Evolutionary conservation across 2,113 vertebrate species (phyloP).

Genomic region (Platichthys flesus): DNA sequence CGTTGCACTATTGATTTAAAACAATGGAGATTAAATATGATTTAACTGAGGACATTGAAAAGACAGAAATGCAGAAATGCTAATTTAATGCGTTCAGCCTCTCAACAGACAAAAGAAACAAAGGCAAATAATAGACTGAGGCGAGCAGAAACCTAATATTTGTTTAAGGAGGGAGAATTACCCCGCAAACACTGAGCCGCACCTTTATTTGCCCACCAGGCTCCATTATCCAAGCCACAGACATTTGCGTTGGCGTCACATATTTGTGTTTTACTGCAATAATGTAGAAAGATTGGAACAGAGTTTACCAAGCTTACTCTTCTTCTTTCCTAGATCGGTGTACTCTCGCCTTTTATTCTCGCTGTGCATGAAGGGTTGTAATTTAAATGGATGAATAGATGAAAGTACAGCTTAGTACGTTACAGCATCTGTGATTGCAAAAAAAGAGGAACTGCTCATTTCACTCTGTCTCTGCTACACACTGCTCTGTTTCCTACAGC

Average conservation of each 20-base stretch:
- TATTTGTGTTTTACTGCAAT: slow-evolving; percentile 23
- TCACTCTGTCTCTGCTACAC: slow-evolving; percentile 60
- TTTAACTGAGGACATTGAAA: neutral
- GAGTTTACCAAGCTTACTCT: slow-evolving; percentile 14
- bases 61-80: slow-evolving; percentile 14
- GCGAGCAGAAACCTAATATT: slow-evolving; percentile 68
- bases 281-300: slow-evolving; percentile 1
- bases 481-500: slow-evolving; percentile 58
- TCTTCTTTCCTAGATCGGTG: slow-evolving; percentile 35
- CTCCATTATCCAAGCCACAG: slow-evolving; percentile 63
- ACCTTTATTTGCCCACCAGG: slow-evolving; percentile 79
- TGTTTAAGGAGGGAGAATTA: slow-evolving; percentile 83
- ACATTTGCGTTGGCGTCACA: slow-evolving; percentile 34
- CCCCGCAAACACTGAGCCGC: slow-evolving; percentile 77
- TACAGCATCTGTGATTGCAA: neutral
- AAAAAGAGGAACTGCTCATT: slow-evolving; percentile 59
- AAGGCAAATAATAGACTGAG: slow-evolving; percentile 63
- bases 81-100: slow-evolving; percentile 33
- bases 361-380: slow-evolving; percentile 40
- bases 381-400: slow-evolving; percentile 15
- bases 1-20: no score
- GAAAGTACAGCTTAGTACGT: neutral
- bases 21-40: no score
- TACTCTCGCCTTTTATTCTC: slow-evolving; percentile 27
- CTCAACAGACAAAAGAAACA: slow-evolving; percentile 55